Conservation (phyloP, 2,797 vertebrate genomes). For the Cygnus olor region DNA sequence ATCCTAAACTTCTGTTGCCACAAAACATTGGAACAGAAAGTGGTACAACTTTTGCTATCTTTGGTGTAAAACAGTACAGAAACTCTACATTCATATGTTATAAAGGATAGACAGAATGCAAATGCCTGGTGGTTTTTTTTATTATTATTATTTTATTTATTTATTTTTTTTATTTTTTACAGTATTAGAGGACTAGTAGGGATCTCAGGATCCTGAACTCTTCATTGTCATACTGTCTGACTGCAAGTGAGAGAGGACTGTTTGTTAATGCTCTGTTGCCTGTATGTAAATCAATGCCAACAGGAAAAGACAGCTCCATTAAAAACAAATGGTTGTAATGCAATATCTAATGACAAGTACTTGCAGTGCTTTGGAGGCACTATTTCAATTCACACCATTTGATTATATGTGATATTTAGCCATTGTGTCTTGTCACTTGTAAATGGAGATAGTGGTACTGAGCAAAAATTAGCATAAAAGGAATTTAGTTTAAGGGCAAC, state of each 20-base stretch:
- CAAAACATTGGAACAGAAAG: constrained; percentile 26
- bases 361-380: neutral
- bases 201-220: neutral
- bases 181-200: neutral
- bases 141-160: neutral
- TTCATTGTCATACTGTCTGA: neutral
- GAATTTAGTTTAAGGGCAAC: neutral
- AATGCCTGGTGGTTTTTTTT: neutral
- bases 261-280: neutral
- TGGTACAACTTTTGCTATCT: neutral
- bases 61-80: constrained; percentile 8
- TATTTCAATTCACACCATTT: neutral
- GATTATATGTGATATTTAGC: neutral
- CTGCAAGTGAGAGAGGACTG: neutral
- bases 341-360: neutral
- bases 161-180: neutral
- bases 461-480: neutral
- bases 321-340: constrained; percentile 30
- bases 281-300: neutral
- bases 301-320: constrained; percentile 32
- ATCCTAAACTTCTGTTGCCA: constrained; percentile 42
- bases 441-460: neutral
- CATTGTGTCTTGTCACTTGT: neutral
- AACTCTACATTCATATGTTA: neutral
- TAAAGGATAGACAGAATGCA: neutral